These are phyloP conservation scores for Rhorus exstirpatorius DNA, from an alignment of 2,888 invertebrate genomes.

Conservation along the genomic window DNA sequence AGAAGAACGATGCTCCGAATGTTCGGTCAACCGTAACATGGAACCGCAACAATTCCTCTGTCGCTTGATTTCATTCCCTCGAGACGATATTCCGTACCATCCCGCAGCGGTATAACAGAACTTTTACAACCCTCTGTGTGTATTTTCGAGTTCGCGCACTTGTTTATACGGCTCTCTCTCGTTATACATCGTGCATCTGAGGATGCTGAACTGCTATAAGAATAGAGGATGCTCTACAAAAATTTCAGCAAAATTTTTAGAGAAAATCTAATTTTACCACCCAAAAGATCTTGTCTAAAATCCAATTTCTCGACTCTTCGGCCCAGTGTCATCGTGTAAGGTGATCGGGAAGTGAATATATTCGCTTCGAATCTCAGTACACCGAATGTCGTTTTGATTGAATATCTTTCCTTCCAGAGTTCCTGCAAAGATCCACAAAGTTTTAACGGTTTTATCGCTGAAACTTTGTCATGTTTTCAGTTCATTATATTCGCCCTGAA, in stretches of 20 bases:
- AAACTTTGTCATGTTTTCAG: constrained; percentile 35
- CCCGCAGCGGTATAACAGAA: neutral
- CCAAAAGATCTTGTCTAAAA: no score
- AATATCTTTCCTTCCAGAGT: no score
- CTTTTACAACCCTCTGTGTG: constrained; percentile 25
- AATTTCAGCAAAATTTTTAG: neutral
- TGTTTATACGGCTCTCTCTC: neutral
- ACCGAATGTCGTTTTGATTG: no score
- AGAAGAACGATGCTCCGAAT: constrained; percentile 66
- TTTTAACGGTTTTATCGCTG: neutral
- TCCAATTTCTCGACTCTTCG: no score
- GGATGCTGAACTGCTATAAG: neutral
- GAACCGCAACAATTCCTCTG: constrained; percentile 71
- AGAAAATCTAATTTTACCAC: neutral
- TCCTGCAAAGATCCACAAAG: neutral
- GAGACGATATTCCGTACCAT: constrained; percentile 51
- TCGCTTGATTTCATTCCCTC: constrained; percentile 68
- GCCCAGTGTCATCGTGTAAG: no score
- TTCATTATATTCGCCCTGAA: constrained; percentile 10
- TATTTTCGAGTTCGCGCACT: neutral
- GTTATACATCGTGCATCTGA: neutral
- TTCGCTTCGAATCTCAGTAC: no score
- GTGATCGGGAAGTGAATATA: no score
- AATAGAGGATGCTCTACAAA: neutral
- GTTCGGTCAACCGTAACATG: constrained; percentile 68